A percentile compares a stretch with the other conserved stretches of the same genome.
Evolutionary conservation across 35 echinoderm and acorn worm species (phyloP).

Genomic region (Ptychodera flava): DNA sequence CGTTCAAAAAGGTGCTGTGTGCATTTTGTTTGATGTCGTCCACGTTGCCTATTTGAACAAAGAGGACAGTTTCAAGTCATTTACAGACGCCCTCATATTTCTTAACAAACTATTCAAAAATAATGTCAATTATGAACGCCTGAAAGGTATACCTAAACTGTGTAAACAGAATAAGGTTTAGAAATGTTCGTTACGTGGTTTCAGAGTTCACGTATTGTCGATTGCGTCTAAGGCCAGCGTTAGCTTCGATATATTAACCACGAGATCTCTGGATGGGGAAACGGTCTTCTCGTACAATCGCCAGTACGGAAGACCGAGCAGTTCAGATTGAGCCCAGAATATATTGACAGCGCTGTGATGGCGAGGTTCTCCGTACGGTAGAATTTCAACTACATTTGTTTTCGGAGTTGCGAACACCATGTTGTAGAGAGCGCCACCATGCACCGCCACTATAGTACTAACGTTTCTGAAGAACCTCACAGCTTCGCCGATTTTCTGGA

Average conservation of each 20-base stretch:
- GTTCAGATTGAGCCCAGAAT: background rate
- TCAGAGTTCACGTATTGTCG: too few species aligned
- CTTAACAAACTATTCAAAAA: too few species aligned
- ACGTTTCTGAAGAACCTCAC: background rate
- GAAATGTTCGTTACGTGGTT: too few species aligned
- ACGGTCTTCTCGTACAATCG: background rate
- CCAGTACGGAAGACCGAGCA: background rate
- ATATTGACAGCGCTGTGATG: background rate
- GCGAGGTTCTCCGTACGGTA: background rate
- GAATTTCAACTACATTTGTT: background rate
- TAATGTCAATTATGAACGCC: too few species aligned
- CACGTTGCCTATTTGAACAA: too few species aligned
- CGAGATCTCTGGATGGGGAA: background rate
- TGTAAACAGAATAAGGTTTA: too few species aligned
- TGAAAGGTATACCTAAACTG: too few species aligned
- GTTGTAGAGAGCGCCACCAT: background rate
- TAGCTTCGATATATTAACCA: background rate
- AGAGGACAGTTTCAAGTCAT: too few species aligned
- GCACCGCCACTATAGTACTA: background rate
- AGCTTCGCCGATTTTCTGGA: background rate
- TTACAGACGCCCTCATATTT: too few species aligned
- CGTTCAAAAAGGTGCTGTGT: too few species aligned
- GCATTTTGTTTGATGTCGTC: too few species aligned
- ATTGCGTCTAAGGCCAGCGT: background rate
- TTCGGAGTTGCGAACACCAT: background rate